These are phyloP conservation scores for Hymenopus coronatus DNA, from an alignment of 2,888 invertebrate genomes.

Conservation along the genomic window DNA sequence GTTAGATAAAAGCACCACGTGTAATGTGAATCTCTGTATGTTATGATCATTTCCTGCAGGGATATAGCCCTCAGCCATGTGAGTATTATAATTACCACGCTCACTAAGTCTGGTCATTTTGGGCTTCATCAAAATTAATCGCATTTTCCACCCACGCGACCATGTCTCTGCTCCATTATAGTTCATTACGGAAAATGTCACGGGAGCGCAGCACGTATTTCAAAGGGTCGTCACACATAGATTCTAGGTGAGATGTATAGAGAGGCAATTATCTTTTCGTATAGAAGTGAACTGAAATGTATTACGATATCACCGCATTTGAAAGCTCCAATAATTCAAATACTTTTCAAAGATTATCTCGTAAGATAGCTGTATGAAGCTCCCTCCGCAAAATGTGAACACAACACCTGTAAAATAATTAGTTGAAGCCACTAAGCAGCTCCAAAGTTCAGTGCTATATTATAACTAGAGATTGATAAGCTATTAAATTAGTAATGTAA, in stretches of 20 bases:
- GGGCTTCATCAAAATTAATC: not conserved
- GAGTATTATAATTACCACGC: not conserved
- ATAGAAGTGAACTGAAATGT: not conserved
- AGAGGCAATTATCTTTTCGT: not conserved
- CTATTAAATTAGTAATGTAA: too few species aligned
- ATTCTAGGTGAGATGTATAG: not conserved
- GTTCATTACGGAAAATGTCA: not conserved
- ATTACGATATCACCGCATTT: not conserved
- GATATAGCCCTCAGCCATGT: not conserved
- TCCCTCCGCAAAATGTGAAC: too few species aligned
- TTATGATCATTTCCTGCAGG: not conserved
- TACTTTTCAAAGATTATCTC: not conserved
- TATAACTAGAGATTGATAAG: too few species aligned
- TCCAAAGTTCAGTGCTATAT: too few species aligned
- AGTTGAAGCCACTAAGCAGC: too few species aligned
- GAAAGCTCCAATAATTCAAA: not conserved
- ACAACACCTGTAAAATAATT: too few species aligned
- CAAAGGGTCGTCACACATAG: not conserved
- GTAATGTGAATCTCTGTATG: not conserved
- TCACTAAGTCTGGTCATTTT: not conserved
- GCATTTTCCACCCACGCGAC: not conserved
- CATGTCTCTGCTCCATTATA: not conserved
- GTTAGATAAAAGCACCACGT: not conserved
- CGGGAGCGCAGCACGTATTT: not conserved
- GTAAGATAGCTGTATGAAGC: not conserved